Percentiles rank a stretch among this genome's conserved stretches.
phyloP scores from a whole-genome alignment of 2,113 vertebrate genomes.

The Origma solitaria region DNA sequence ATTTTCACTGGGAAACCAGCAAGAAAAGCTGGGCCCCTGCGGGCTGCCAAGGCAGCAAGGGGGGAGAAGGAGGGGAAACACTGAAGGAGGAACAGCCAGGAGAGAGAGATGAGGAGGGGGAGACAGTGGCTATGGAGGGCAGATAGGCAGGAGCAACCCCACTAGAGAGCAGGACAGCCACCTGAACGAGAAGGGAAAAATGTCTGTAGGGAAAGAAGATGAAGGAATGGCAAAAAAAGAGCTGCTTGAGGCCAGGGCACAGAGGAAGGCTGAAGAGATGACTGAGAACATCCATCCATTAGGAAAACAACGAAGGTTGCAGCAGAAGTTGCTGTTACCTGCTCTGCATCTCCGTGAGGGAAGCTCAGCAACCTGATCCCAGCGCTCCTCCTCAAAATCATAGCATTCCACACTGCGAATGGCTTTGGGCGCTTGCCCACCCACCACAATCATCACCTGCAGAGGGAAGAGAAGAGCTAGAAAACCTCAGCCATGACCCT shows the following conservation, averaged over 20 bases:
- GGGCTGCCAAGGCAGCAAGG: not conserved
- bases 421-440: constrained; percentile 94
- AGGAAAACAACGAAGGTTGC: not conserved
- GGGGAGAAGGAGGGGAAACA: not conserved
- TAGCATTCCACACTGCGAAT: constrained; percentile 97
- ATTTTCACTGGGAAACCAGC: not conserved
- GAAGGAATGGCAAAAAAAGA: not conserved
- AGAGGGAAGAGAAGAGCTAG: not conserved
- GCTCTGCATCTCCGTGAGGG: constrained; percentile 92
- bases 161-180: not conserved
- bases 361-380: constrained; percentile 94
- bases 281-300: not conserved
- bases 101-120: not conserved
- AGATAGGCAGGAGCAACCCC: not conserved
- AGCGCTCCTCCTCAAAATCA: constrained; percentile 93
- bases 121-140: not conserved
- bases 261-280: not conserved
- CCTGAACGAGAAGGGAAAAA: not conserved
- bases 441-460: constrained; percentile 97
- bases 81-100: not conserved
- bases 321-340: constrained; percentile 65
- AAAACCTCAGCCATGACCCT: not conserved
- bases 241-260: not conserved
- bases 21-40: not conserved
- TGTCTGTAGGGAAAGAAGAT: not conserved